Evolutionary conservation across 2,113 vertebrate genomes (phyloP).

Genomic region (Atrichornis clamosus): DNA sequence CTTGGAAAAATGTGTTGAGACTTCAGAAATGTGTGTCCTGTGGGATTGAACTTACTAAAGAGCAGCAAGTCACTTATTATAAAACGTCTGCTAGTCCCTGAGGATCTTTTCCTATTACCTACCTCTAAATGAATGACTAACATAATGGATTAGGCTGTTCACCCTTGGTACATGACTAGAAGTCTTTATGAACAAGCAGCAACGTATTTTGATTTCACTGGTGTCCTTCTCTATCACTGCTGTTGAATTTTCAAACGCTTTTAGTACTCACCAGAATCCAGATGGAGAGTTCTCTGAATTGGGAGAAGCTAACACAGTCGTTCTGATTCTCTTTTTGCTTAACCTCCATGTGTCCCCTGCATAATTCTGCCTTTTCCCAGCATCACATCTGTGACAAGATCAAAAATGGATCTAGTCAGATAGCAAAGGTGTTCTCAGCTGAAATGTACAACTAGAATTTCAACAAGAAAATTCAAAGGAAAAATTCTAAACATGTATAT

Average conservation of each 20-base stretch:
- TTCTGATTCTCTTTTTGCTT: conserved; percentile 10
- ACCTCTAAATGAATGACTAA: conserved; percentile 41
- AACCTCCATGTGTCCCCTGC: conserved; percentile 9
- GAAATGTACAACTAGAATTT: conserved; percentile 30
- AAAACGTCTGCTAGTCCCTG: background rate
- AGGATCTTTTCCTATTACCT: conserved; percentile 32
- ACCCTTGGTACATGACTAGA: conserved; percentile 19
- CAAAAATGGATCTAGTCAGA: conserved; percentile 47
- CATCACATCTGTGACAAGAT: conserved; percentile 37
- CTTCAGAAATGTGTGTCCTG: conserved; percentile 8
- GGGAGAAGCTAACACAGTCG: background rate
- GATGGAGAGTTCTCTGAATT: background rate
- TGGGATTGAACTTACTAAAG: background rate
- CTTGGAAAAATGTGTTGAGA: background rate
- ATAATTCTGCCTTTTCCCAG: conserved; percentile 4
- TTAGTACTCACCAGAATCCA: background rate
- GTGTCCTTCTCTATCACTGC: background rate
- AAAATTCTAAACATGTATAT: conserved; percentile 22
- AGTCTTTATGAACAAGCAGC: background rate
- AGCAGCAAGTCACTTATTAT: conserved; percentile 23
- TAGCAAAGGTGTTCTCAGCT: conserved; percentile 15
- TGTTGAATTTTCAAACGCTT: background rate
- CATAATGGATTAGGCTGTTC: conserved; percentile 23
- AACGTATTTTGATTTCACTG: background rate
- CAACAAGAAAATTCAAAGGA: conserved; percentile 37